Percentiles rank a stretch among this genome's conserved stretches.
Conservation (phyloP, 2,797 vertebrate genomes). For the Cyprinella venusta region DNA sequence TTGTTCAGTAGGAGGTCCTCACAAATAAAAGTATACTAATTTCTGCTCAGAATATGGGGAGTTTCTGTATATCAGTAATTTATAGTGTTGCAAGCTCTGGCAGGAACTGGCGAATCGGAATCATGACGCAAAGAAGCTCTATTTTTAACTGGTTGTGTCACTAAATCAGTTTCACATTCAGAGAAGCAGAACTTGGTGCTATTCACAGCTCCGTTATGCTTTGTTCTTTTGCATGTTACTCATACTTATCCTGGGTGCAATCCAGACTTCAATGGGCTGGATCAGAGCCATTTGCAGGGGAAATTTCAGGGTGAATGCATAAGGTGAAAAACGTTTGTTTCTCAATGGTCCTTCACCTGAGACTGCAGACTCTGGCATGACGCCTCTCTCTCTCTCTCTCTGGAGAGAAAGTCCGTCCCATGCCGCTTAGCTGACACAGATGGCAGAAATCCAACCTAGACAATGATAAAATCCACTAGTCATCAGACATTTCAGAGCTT, state of each 20-base stretch:
- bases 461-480: slow-evolving; percentile 42
- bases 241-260: background rate
- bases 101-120: background rate
- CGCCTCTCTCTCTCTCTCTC: slow-evolving; percentile 3
- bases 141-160: slow-evolving; percentile 17
- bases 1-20: background rate
- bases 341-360: slow-evolving; percentile 21
- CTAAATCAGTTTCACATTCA: slow-evolving; percentile 21
- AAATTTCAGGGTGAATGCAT: slow-evolving; percentile 17
- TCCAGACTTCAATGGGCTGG: slow-evolving; percentile 37
- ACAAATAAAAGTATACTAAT: background rate
- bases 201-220: background rate
- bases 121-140: background rate
- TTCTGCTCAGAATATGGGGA: background rate
- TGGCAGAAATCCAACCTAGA: slow-evolving; percentile 34
- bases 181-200: background rate
- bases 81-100: background rate
- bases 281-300: slow-evolving; percentile 42
- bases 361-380: slow-evolving; percentile 26
- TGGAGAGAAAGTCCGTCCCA: background rate
- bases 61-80: background rate
- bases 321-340: slow-evolving; percentile 35
- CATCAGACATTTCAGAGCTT: background rate
- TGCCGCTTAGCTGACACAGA: slow-evolving; percentile 41
- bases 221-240: slow-evolving; percentile 5